A percentile compares a stretch with the other conserved stretches of the same genome.
Conservation (phyloP, 2,113 vertebrate genomes). For the Stictonetta naevosa region DNA sequence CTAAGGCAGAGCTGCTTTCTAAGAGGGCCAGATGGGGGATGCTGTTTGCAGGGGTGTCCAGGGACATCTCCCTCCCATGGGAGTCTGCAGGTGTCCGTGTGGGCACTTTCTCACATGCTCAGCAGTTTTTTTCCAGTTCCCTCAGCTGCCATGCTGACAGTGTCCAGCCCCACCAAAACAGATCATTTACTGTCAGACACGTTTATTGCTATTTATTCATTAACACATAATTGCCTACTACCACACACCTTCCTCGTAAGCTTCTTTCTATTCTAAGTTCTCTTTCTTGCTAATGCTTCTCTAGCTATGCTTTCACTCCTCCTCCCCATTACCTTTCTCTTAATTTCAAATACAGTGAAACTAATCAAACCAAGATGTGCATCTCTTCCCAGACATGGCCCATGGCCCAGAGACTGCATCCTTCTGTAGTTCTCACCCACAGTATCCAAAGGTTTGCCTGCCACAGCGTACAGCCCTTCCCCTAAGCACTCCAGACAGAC, state of each 20-base stretch:
- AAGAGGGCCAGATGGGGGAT: background rate
- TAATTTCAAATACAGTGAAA: background rate
- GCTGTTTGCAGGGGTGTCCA: accelerated
- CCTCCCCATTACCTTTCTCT: background rate
- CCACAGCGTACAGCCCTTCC: background rate
- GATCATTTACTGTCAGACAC: background rate
- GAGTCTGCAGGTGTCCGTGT: background rate
- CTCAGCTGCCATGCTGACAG: background rate
- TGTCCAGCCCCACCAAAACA: background rate
- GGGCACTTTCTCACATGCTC: background rate
- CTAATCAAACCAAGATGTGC: background rate
- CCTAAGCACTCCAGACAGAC: background rate
- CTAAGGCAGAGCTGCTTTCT: background rate
- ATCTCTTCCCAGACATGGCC: background rate
- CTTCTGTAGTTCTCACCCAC: background rate
- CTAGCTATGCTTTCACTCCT: background rate
- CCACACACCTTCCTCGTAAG: background rate
- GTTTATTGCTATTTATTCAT: background rate
- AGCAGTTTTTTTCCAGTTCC: background rate
- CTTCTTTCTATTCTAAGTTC: background rate
- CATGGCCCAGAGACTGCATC: background rate
- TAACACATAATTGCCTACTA: background rate
- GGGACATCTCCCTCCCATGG: background rate
- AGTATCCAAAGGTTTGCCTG: accelerated
- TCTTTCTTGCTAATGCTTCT: background rate